Conservation (phyloP, 2,797 vertebrate species). For the Periparus ater region DNA sequence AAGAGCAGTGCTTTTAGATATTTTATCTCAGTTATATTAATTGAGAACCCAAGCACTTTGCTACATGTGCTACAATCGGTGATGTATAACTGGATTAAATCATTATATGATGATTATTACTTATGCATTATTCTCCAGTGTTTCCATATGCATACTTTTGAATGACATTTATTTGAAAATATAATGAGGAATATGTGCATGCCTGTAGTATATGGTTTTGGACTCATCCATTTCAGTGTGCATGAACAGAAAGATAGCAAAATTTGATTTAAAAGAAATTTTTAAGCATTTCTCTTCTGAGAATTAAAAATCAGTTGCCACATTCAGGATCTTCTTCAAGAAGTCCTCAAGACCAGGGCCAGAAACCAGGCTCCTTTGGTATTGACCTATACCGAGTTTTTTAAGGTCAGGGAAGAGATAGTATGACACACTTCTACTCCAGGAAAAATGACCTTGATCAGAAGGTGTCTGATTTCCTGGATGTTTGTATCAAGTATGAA, state of each 20-base stretch:
- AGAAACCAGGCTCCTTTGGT: not conserved
- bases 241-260: not conserved
- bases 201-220: not conserved
- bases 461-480: not conserved
- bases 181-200: not conserved
- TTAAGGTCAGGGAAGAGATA: slow-evolving; percentile 18
- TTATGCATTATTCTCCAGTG: not conserved
- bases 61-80: not conserved
- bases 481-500: not conserved
- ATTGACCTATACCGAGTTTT: not conserved
- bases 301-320: not conserved
- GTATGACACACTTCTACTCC: not conserved
- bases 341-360: not conserved
- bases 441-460: not conserved
- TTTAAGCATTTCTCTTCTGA: not conserved
- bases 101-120: not conserved
- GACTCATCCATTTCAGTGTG: not conserved
- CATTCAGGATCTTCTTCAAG: not conserved
- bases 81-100: not conserved
- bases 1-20: not conserved
- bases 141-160: not conserved
- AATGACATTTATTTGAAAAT: slow-evolving; percentile 25
- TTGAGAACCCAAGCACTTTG: not conserved
- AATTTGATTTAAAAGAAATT: not conserved
- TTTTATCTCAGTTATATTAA: slow-evolving; percentile 2